phyloP scores from a whole-genome alignment of 2,113 vertebrate genomes.

The Tichodroma muraria region DNA sequence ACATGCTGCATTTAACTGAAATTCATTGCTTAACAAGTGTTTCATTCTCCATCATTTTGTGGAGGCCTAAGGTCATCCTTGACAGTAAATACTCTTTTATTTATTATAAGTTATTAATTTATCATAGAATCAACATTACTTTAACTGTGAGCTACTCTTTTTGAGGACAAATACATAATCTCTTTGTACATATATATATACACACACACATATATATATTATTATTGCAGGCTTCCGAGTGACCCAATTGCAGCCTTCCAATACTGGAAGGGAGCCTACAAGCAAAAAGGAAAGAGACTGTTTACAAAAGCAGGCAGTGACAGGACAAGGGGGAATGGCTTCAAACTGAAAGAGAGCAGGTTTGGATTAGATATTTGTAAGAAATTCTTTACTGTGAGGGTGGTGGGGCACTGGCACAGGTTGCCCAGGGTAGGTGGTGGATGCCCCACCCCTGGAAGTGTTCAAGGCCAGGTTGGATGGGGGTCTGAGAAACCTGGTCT shows the following conservation, averaged over 20 bases:
- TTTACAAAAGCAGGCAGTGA: not conserved
- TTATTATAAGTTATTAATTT: not conserved
- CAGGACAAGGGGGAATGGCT: not conserved
- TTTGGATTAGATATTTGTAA: not conserved
- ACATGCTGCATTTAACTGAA: not conserved
- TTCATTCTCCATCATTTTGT: not conserved
- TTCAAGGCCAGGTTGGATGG: not conserved
- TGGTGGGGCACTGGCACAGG: not conserved
- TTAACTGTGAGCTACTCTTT: not conserved
- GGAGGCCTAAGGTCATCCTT: not conserved
- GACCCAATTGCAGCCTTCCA: not conserved
- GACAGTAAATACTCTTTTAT: not conserved
- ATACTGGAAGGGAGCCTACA: not conserved
- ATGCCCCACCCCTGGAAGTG: rapidly evolving
- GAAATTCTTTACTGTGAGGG: not conserved
- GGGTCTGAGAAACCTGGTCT: rapidly evolving
- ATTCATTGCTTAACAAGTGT: not conserved
- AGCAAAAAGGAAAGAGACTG: not conserved
- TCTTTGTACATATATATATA: rapidly evolving
- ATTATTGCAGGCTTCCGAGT: not conserved
- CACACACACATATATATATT: rapidly evolving
- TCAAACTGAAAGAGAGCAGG: not conserved
- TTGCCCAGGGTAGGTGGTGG: not conserved
- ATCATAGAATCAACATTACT: not conserved
- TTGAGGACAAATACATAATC: not conserved